phyloP scores from a whole-genome alignment of 2,113 vertebrate species.

The Pluvianellus socialis region DNA sequence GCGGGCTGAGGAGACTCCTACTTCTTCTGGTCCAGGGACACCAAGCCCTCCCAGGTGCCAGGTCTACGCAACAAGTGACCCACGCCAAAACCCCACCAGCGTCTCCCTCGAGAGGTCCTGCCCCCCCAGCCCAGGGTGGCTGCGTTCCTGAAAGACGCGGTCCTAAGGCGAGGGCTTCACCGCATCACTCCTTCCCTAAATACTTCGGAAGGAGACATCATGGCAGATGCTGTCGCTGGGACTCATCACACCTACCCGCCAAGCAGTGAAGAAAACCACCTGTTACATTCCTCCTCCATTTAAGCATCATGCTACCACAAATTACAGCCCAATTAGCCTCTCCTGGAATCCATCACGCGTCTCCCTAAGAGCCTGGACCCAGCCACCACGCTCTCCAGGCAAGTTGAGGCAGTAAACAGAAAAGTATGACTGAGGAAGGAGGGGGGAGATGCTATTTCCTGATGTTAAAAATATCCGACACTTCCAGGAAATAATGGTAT shows the following conservation, averaged over 20 bases:
- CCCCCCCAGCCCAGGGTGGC: accelerated
- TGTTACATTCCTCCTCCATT: background rate
- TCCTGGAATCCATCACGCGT: background rate
- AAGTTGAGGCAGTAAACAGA: conserved; percentile 30
- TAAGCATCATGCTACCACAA: background rate
- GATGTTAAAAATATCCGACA: conserved; percentile 40
- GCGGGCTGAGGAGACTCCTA: background rate
- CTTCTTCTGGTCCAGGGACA: accelerated
- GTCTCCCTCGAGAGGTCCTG: background rate
- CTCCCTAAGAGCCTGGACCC: background rate
- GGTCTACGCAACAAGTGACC: background rate
- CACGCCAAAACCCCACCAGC: background rate
- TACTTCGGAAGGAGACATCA: background rate
- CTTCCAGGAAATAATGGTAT: conserved; percentile 70
- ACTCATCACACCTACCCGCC: background rate
- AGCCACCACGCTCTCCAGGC: background rate
- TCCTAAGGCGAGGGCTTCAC: background rate
- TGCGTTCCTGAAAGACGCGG: background rate
- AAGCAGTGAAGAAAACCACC: background rate
- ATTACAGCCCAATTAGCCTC: background rate
- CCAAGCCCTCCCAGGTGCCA: background rate
- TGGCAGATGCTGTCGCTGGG: background rate
- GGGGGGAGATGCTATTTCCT: background rate
- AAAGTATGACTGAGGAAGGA: background rate
- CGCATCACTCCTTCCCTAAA: background rate